phyloP scores from a whole-genome alignment of 1,140 invertebrate species.

The Lasaia peninsularis region DNA sequence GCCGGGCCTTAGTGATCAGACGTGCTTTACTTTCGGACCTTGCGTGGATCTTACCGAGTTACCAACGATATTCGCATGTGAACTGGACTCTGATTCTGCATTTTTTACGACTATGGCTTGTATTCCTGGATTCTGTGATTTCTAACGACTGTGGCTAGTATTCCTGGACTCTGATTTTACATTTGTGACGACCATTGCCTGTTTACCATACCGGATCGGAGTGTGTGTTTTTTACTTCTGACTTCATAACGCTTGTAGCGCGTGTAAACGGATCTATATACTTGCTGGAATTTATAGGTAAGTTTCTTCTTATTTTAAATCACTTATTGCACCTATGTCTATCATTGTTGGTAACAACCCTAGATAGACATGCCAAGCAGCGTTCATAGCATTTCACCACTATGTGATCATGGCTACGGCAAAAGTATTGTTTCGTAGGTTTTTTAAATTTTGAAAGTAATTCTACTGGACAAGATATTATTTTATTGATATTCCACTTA shows the following conservation, averaged over 20 bases:
- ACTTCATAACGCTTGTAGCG: conserved; percentile 10
- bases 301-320: conserved; percentile 16
- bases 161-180: conserved; percentile 13
- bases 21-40: conserved; percentile 8
- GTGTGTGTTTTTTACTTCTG: conserved; percentile 7
- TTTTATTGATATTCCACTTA: conserved; percentile 2
- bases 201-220: conserved; percentile 10
- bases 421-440: background rate
- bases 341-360: conserved; percentile 12
- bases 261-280: conserved; percentile 13
- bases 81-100: conserved; percentile 15
- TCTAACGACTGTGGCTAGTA: conserved; percentile 15
- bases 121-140: conserved; percentile 14
- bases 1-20: conserved; percentile 14
- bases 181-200: conserved; percentile 14
- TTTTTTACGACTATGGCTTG: conserved; percentile 14
- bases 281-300: conserved; percentile 12
- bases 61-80: conserved; percentile 13
- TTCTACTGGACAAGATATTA: conserved; percentile 5
- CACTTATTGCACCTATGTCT: conserved; percentile 11
- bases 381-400: conserved; percentile 10
- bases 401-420: conserved; percentile 11
- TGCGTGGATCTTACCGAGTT: conserved; percentile 7
- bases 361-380: conserved; percentile 10
- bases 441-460: conserved; percentile 8